Percentiles rank a stretch among this genome's conserved stretches.
Conservation (phyloP, 2,888 invertebrate genomes). For the Sarcophaga caerulescens region DNA sequence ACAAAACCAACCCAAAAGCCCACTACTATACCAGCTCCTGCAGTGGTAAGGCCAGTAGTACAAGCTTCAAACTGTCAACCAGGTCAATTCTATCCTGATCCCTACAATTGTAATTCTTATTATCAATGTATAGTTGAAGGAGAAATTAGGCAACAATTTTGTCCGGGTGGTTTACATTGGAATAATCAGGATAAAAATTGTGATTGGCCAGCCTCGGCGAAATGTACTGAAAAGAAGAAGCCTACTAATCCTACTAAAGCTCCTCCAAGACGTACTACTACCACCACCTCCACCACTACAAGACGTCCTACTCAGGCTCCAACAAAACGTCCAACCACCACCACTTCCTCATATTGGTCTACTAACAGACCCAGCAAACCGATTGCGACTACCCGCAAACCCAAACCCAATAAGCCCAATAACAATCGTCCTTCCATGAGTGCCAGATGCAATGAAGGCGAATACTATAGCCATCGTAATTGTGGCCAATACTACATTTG, state of each 20-base stretch:
- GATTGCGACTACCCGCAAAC: conserved; percentile 68
- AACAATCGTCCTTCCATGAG: conserved; percentile 62
- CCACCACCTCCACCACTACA: conserved; percentile 57
- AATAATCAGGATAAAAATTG: conserved; percentile 86
- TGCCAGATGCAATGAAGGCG: conserved; percentile 85
- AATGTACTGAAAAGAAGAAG: conserved; percentile 82
- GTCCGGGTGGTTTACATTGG: conserved; percentile 92
- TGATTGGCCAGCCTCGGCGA: conserved; percentile 90
- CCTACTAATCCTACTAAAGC: conserved; percentile 75
- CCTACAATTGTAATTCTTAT: conserved; percentile 88
- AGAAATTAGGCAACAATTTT: conserved; percentile 86
- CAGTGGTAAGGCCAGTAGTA: conserved; percentile 81
- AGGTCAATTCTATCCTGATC: conserved; percentile 84
- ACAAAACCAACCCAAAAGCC: conserved; percentile 71
- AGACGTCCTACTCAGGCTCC: conserved; percentile 27
- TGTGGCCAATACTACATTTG: conserved; percentile 90
- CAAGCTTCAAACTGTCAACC: conserved; percentile 80
- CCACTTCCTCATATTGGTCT: conserved; percentile 41
- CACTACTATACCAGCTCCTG: conserved; percentile 81
- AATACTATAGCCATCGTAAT: conserved; percentile 88
- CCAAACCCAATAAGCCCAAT: conserved; percentile 73
- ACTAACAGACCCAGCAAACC: conserved; percentile 65
- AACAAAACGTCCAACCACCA: conserved; percentile 31
- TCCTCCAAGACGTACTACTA: conserved; percentile 73
- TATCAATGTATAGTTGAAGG: conserved; percentile 88